Evolutionary conservation across 2,797 vertebrate species (phyloP).

Genomic region (Sternotherus odoratus): DNA sequence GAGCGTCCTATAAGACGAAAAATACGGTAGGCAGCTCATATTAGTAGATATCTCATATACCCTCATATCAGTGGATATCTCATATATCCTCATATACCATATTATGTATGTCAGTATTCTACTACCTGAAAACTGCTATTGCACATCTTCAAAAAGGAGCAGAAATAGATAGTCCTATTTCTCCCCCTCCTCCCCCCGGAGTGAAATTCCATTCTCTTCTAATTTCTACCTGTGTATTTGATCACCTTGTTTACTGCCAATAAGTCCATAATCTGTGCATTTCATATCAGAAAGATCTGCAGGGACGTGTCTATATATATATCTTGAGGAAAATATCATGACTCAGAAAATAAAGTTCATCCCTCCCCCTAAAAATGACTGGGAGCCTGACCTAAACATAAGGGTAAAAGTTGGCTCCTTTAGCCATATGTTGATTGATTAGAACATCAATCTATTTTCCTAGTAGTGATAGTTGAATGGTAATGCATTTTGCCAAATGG

Average conservation of each 20-base stretch:
- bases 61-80: not conserved
- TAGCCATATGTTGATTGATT: not conserved
- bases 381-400: not conserved
- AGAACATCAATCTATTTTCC: not conserved
- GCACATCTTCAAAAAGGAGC: not conserved
- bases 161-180: not conserved
- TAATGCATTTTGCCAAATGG: not conserved
- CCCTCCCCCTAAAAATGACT: not conserved
- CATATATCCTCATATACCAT: not conserved
- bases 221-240: not conserved
- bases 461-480: not conserved
- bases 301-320: not conserved
- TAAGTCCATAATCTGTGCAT: accelerated
- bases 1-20: too few relatives aligned
- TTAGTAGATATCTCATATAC: not conserved
- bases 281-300: not conserved
- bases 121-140: not conserved
- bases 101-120: not conserved
- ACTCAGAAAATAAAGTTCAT: not conserved
- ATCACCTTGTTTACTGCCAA: accelerated
- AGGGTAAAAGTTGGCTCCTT: not conserved
- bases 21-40: not conserved
- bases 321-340: not conserved
- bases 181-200: not conserved
- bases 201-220: not conserved